Evolutionary conservation across 1,140 invertebrate genomes (phyloP), one percentile per base, ranked within the genome.

Genomic region (Macrosteles quadrilineatus): DNA sequence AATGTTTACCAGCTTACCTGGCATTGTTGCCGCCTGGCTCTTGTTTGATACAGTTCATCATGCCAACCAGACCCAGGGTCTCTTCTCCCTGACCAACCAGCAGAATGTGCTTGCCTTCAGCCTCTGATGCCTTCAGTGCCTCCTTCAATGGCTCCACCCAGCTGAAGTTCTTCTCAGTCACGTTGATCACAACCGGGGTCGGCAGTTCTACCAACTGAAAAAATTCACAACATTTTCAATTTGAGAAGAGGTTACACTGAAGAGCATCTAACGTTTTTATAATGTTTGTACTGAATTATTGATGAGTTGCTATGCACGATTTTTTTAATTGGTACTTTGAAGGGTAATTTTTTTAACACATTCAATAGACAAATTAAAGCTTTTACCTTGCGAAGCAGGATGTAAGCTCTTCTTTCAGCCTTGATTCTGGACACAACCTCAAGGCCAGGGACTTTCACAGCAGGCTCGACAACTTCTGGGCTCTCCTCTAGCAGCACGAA

Each of bases 81-180:
- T 88, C 85, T 76, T 91, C 87, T 0, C 84, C 84, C 77, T 90
- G 85, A 59, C 84, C 85, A n/a, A 91, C 86, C 6, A 94, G 78
- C 76, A 94, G 87, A 36, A 95, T 82, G 73, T 88, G 87, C 68
- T 85, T 80, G 27, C 80, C 79, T 74, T 85, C 83, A 62, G 75
- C 80, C 72, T 88, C 86, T 0, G 85, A 81, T 66, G 85, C 83
- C 68, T 85, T 86, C 77, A 92, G 71, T 0, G 87, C 86, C 0
- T 85, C 82, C 78, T 96, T 96, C 0, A 97, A 78, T 1, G 84
- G 80, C 55, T 94, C 92, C 12, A 98, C 86, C 96, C 96, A 98
- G 1, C 78, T 78, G 76, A 89, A 93, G 73, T 87, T 86, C 62
- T 86, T 88, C 74, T 90, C 90, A 0, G 85, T 87, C 23, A 90